Percentiles rank a stretch among this genome's conserved stretches.
phyloP scores from a whole-genome alignment of 2,888 invertebrate genomes.

The Agonum fuliginosum region DNA sequence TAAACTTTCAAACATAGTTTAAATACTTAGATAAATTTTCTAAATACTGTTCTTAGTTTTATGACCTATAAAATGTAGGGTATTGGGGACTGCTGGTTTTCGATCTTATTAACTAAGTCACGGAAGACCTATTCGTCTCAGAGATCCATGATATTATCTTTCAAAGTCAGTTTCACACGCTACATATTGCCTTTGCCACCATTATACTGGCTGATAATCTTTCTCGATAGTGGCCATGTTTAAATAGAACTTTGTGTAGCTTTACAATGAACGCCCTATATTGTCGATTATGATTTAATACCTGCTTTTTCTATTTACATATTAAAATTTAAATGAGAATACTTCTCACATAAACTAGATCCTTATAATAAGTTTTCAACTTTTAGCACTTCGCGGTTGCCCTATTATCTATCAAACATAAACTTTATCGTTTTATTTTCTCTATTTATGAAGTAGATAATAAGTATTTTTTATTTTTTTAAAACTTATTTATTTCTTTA shows the following conservation, averaged over 20 bases:
- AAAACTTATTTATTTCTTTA: no score
- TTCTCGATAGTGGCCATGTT: slow-evolving; percentile 17
- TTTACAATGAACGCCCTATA: slow-evolving; percentile 46
- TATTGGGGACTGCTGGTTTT: slow-evolving; percentile 44
- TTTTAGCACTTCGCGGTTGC: slow-evolving; percentile 1
- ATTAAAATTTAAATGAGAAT: slow-evolving; percentile 43
- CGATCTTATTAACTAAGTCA: slow-evolving; percentile 56
- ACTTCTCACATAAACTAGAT: slow-evolving; percentile 35
- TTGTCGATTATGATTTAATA: slow-evolving; percentile 54
- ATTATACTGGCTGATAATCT: slow-evolving; percentile 34
- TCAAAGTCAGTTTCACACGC: slow-evolving; percentile 57
- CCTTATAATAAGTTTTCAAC: slow-evolving; percentile 16
- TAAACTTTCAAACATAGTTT: slow-evolving; percentile 19
- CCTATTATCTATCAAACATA: background rate
- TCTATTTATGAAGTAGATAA: no score
- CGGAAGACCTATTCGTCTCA: slow-evolving; percentile 54
- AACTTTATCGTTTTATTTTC: background rate
- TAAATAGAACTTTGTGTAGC: slow-evolving; percentile 32
- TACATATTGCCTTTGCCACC: slow-evolving; percentile 31
- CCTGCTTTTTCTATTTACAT: slow-evolving; percentile 42
- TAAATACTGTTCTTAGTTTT: slow-evolving; percentile 42
- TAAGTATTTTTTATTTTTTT: no score
- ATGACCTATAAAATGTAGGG: slow-evolving; percentile 13
- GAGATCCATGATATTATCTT: slow-evolving; percentile 54
- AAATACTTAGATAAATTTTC: slow-evolving; percentile 32